Evolutionary conservation across 2,113 vertebrate genomes (phyloP).

Genomic region (Gallinago jamesoni): DNA sequence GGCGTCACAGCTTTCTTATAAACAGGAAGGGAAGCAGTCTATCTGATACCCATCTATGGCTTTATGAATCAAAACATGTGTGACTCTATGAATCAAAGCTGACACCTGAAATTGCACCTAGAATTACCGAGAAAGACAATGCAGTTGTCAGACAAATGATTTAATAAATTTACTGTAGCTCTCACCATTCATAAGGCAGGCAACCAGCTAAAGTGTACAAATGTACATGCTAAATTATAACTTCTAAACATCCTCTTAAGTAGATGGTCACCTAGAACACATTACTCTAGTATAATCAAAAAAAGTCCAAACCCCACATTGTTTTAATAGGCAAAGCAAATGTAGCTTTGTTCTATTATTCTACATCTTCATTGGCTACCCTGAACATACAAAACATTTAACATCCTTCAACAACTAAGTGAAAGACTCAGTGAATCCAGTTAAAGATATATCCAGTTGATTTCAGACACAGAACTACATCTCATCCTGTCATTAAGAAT

Average conservation of each 20-base stretch:
- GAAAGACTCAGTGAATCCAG: not conserved
- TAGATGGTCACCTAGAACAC: not conserved
- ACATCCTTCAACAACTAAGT: not conserved
- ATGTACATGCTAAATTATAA: not conserved
- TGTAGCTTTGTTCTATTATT: not conserved
- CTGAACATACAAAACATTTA: not conserved
- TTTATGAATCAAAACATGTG: constrained; percentile 18
- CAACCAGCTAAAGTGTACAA: not conserved
- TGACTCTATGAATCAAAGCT: constrained; percentile 16
- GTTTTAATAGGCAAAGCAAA: not conserved
- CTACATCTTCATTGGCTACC: not conserved
- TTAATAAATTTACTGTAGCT: not conserved
- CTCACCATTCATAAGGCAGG: not conserved
- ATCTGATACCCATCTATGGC: not conserved
- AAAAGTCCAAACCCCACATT: not conserved
- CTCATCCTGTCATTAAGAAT: not conserved
- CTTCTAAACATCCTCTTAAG: not conserved
- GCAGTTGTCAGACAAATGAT: not conserved
- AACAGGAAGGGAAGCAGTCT: not conserved
- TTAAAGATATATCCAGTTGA: not conserved
- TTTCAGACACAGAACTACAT: not conserved
- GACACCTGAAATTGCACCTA: not conserved
- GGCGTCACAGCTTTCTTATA: not conserved
- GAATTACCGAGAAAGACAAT: not conserved
- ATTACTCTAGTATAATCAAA: not conserved